These are phyloP conservation scores for Pelobates cultripes DNA, from an alignment of 2,797 vertebrate species.

Conservation along the genomic window DNA sequence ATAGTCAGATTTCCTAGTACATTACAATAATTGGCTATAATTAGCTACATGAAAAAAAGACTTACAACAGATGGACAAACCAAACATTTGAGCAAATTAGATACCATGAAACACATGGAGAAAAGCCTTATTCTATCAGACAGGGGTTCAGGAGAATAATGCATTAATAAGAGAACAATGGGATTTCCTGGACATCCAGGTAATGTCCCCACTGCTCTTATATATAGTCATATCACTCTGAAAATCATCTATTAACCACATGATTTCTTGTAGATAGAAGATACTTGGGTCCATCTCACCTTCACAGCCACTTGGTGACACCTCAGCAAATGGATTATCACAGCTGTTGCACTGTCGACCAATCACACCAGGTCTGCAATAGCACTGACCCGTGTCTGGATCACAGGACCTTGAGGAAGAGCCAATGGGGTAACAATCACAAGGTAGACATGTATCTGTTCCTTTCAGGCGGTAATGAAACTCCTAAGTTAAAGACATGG, in stretches of 20 bases:
- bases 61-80: too few relatives aligned
- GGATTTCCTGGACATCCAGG: too few relatives aligned
- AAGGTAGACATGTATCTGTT: conserved; percentile 89
- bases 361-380: conserved; percentile 92
- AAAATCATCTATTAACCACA: not conserved
- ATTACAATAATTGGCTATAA: too few relatives aligned
- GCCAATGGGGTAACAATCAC: conserved; percentile 96
- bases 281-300: conserved; percentile 73
- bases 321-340: conserved; percentile 95
- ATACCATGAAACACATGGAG: too few relatives aligned
- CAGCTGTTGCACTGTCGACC: conserved; percentile 94
- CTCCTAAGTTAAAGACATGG: conserved; percentile 75
- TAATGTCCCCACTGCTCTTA: too few relatives aligned
- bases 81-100: too few relatives aligned
- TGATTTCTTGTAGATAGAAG: not conserved
- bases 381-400: conserved; percentile 87
- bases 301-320: conserved; percentile 90
- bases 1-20: too few relatives aligned
- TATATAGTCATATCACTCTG: not conserved
- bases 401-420: conserved; percentile 93
- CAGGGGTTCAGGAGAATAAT: too few relatives aligned
- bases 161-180: too few relatives aligned
- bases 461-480: conserved; percentile 86
- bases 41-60: too few relatives aligned
- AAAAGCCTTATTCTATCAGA: too few relatives aligned